Conservation (phyloP, 2,888 invertebrate genomes). For the Limnephilus lunatus region DNA sequence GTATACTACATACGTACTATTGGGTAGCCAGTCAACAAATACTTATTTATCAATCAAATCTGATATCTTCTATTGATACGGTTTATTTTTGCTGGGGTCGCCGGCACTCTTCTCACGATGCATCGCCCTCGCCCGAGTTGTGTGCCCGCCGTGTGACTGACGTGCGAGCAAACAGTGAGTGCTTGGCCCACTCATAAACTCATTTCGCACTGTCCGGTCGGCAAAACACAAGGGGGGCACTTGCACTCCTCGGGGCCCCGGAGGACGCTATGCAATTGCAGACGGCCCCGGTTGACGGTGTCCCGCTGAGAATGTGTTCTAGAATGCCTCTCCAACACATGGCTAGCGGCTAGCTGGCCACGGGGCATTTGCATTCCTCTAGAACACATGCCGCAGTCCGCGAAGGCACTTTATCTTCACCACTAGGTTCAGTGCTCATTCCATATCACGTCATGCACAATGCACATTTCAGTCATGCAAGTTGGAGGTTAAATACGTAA, state of each 20-base stretch:
- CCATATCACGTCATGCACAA: neutral
- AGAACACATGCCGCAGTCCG: neutral
- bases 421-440: neutral
- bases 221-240: neutral
- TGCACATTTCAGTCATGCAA: neutral
- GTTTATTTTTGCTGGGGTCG: neutral
- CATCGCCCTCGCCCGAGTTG: neutral
- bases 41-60: neutral
- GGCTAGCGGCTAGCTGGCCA: neutral
- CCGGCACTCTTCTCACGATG: conserved; percentile 20
- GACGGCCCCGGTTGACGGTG: neutral
- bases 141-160: neutral
- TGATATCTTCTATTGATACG: neutral
- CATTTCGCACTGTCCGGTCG: conserved; percentile 6
- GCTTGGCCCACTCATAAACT: neutral
- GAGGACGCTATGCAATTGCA: neutral
- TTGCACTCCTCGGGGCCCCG: neutral
- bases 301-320: neutral
- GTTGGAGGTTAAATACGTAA: neutral
- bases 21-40: neutral
- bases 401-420: too few species aligned
- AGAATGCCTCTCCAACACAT: neutral
- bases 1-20: too few species aligned
- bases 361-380: conserved; percentile 5
- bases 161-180: neutral